Base-by-base conservation (phyloP, 2,113 vertebrate species). In the Vanacampus margaritifer region DNA sequence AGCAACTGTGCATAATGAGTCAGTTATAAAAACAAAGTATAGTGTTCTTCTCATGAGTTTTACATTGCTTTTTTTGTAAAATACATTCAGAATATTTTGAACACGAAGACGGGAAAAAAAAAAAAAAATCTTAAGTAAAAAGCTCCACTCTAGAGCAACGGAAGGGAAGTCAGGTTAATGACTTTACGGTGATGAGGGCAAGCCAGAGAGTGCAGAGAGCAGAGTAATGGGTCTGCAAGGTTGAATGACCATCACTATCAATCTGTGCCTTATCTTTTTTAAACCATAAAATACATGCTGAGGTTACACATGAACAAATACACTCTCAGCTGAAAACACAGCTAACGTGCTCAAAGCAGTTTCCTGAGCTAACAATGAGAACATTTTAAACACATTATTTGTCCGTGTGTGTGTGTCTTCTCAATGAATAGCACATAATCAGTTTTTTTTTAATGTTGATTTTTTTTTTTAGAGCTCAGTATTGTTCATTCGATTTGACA, bases 161-260 rank as follows among this genome's bases (percentile, higher is more conserved):
- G 26, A 39, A 71, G 66, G 13, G 26, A 72, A 67, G 63, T 72
- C 70, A 64, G 74, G 76, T 79, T 79, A 83, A 85, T 83, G 75
- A 77, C 76, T 80, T 86, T 74, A 81, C 56, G 71, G 64, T 26
- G 26, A 79, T 28, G 8, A 39, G 3, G 53, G 32, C 35, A 48
- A 63, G 41, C 24, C 61, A 65, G 50, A 35, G 62, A 68, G 26
- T 36, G 62, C 0, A 17, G 75, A 69, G 32, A 64, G 10, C 32
- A 36, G 9, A 48, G 69, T 80, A 76, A 86, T 82, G 57, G 69
- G 6, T 71, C 76, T 71, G 74, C 71, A 85, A 75, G 78, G 72
- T 64, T 79, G 81, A 85, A 74, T 19, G 66, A 81, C 43, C 48
- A 32, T 68, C 72, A 66, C 65, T 67, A 81, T 79, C 74, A 78